Evolutionary conservation across 2,797 vertebrate species (phyloP).

Genomic region (Tangara arthus): DNA sequence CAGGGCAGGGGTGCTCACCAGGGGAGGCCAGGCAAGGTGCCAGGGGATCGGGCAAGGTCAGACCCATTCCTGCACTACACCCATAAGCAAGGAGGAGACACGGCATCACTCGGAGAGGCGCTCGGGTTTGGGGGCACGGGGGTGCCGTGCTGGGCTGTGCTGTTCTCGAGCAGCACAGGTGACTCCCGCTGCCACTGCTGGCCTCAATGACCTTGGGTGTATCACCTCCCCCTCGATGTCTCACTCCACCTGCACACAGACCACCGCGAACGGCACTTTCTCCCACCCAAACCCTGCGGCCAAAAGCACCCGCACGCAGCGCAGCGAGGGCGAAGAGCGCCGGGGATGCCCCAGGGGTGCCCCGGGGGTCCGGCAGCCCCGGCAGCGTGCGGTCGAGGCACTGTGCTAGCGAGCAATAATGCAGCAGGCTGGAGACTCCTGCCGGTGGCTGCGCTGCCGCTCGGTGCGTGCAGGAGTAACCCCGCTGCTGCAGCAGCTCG

Average conservation of each 20-base stretch:
- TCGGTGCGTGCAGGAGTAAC: neutral
- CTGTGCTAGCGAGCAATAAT: neutral
- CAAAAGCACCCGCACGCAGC: neutral
- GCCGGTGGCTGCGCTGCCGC: constrained; percentile 1
- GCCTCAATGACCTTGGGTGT: constrained; percentile 38
- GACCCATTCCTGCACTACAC: neutral
- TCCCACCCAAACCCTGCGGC: neutral
- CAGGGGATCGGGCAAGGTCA: neutral
- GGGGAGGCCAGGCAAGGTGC: fast-evolving
- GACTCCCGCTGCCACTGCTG: neutral
- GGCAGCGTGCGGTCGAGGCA: neutral
- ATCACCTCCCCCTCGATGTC: neutral
- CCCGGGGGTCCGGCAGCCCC: neutral
- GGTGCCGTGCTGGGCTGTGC: neutral
- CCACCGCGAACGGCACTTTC: neutral
- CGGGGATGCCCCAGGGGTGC: neutral
- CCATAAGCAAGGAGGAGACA: neutral
- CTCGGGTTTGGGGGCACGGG: neutral
- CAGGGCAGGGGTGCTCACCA: neutral
- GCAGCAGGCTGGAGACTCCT: constrained; percentile 54
- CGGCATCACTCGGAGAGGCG: fast-evolving
- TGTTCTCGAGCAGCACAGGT: neutral
- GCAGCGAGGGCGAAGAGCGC: neutral
- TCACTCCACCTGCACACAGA: neutral
- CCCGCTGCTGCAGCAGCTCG: constrained; percentile 45